phyloP scores from a whole-genome alignment of 2,888 invertebrate genomes.

The Leptopilina myrica region DNA sequence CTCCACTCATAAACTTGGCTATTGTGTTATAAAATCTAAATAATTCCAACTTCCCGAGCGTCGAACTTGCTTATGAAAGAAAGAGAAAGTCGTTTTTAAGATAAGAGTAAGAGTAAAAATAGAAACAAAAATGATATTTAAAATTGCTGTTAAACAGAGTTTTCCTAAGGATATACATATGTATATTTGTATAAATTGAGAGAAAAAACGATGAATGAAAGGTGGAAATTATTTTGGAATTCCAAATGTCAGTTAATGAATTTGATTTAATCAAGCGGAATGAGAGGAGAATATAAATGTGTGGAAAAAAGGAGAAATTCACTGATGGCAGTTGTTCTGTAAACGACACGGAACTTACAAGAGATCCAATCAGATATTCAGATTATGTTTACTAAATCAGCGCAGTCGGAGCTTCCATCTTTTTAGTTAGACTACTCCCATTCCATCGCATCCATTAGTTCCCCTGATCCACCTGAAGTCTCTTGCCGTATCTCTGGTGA shows the following conservation, averaged over 20 bases:
- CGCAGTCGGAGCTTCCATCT: constrained; percentile 40
- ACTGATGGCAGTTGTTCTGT: neutral
- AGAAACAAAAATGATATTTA: neutral
- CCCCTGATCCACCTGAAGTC: constrained; percentile 43
- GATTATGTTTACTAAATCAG: constrained; percentile 71
- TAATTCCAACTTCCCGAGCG: constrained; percentile 70
- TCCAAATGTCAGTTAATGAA: too few relatives aligned
- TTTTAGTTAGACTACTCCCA: constrained; percentile 32
- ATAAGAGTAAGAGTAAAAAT: constrained; percentile 49
- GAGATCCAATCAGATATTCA: constrained; percentile 70
- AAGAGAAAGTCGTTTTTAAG: constrained; percentile 43
- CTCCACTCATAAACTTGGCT: constrained; percentile 72
- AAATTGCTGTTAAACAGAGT: too few relatives aligned
- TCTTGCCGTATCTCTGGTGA: constrained; percentile 50
- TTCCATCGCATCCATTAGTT: constrained; percentile 24
- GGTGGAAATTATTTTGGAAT: too few relatives aligned
- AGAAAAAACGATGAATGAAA: too few relatives aligned
- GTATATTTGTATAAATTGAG: too few relatives aligned
- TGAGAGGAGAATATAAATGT: neutral
- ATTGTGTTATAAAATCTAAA: constrained; percentile 76
- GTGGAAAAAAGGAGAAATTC: constrained; percentile 45
- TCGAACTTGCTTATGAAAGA: constrained; percentile 48
- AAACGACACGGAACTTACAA: constrained; percentile 51
- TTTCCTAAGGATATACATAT: too few relatives aligned
- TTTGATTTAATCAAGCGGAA: too few relatives aligned